Evolutionary conservation across 1,140 invertebrate genomes (phyloP), one percentile per base, ranked within the genome.

Genomic region (Chelonus insularis): DNA sequence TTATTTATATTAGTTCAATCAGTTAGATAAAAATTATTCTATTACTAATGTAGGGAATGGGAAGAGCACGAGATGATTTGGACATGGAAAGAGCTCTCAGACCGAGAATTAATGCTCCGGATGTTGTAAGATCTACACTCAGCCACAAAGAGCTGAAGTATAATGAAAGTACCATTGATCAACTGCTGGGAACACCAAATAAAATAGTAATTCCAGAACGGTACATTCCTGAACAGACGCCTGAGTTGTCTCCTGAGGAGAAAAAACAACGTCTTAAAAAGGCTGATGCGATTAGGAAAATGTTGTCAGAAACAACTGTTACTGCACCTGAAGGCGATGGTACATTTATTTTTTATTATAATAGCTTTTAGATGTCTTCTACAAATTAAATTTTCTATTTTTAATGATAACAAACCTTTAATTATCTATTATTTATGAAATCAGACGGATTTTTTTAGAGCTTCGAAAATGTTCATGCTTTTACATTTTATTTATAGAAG

Each of bases 161-260:
- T 68, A 88, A 88, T 65, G 89, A 92, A 71, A 87, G 87, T 57
- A 92, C 92, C 21, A 94, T 94, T 64, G 92, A 95, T 79, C 88
- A 88, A 68, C 82, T 96, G 68, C 80, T 96, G 21, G 89, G 89
- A 43, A 89, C 91, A 21, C 94, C 94, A 16, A 91, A 91, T 73
- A 96, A 95, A 80, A 95, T 96, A 66, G 81, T 90, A 23, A 96
- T 96, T 66, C 94, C 94, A 2, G 94, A 96, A 80, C 84, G 94
- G 65, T 96, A 96, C 74, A 89, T 95, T 67, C 93, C 94, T 25
- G 93, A 96, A 78, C 88, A 89, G 87, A 85, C 86, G 54, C 91
- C 90, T 58, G 89, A 92, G 74, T 74, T 93, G 14, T 89, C 89
- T 8, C 88, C 88, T 1, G 91, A 94, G 71, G 93, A 96, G 71